phyloP scores from a whole-genome alignment of 2,888 invertebrate genomes.

The Aspidiotus destructor region DNA sequence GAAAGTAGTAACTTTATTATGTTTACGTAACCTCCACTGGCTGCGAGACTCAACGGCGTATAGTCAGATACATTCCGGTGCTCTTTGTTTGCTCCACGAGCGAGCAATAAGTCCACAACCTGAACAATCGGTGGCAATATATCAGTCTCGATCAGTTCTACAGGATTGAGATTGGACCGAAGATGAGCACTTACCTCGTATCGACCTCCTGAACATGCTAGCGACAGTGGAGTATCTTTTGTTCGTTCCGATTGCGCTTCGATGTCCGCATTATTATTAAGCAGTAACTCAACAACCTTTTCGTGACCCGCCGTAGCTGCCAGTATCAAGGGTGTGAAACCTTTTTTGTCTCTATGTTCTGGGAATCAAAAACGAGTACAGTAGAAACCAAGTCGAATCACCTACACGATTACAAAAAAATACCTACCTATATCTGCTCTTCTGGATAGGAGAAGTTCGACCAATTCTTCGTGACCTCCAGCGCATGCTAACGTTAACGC shows the following conservation, averaged over 20 bases:
- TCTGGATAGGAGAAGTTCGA: conserved; percentile 78
- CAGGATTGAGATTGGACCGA: not conserved
- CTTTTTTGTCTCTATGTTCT: conserved; percentile 97
- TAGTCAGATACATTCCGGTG: conserved; percentile 99
- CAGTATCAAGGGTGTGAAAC: conserved; percentile 92
- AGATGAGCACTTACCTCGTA: conserved; percentile 57
- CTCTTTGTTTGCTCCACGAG: conserved; percentile 87
- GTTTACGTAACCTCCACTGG: conserved; percentile 96
- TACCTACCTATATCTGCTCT: conserved; percentile 68
- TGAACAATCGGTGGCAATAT: conserved; percentile 36
- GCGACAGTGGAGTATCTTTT: conserved; percentile 93
- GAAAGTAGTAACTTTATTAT: conserved; percentile 88
- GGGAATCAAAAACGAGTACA: conserved; percentile 36
- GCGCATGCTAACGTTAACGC: conserved; percentile 95
- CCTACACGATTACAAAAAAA: not conserved
- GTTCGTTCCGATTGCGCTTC: conserved; percentile 98
- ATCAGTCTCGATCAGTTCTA: not conserved
- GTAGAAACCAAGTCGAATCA: conserved; percentile 8
- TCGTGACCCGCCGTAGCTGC: conserved; percentile 95
- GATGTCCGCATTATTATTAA: conserved; percentile 91
- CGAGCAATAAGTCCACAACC: conserved; percentile 82
- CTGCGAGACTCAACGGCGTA: conserved; percentile 95
- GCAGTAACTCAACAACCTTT: conserved; percentile 80
- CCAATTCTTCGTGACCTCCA: conserved; percentile 92
- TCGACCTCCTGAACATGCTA: conserved; percentile 94